Base-by-base conservation (phyloP, 2,797 vertebrate genomes). In the Periparus ater region DNA sequence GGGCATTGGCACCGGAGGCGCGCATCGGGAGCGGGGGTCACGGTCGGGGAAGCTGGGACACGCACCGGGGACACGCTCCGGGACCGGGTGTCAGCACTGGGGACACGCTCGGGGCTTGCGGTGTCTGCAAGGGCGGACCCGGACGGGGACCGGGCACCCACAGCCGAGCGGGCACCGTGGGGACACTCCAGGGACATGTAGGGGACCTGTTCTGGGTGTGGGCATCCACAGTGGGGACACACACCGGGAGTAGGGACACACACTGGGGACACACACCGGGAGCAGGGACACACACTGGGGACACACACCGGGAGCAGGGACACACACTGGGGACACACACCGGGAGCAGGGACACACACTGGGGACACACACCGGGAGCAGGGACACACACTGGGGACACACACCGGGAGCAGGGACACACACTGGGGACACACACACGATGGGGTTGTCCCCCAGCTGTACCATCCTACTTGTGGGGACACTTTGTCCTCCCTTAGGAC, bases 171-270 rank as follows among this genome's bases (percentile, higher is more conserved):
- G 55, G 11, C 36, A n/a, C 86, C 2, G 3, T 5, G 66, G 19
- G 58, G n/a, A 29, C 9, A 5, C 21, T 5, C 9, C 0, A 6
- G 82, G 61, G 6, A 70, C 34, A 4, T 1, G 11, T 0, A 22
- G 27, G 10, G 66, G 44, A 40, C n/a, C 12, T 19, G 18, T 4
- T 2, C 6, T 3, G 18, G 20, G 23, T 7, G 11, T 17, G 9
- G 38, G 27, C 30, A 54, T 9, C 36, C 9, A 2, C 17, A 3
- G 8, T 3, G 54, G 30, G 54, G 30, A 34, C 65, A 30, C 36
- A 21, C 30, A 51, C 9, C n/a, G 5, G 25, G 53, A 25, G 3
- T 7, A 8, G 63, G 40, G 55, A 47, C 58, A 47, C 17, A 5
- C 21, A 8, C 11, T 2, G 3, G 42, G 3, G 55, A 60, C 19